Evolutionary conservation across 2,797 vertebrate genomes (phyloP).

Genomic region (Sebastolobus altivelis): DNA sequence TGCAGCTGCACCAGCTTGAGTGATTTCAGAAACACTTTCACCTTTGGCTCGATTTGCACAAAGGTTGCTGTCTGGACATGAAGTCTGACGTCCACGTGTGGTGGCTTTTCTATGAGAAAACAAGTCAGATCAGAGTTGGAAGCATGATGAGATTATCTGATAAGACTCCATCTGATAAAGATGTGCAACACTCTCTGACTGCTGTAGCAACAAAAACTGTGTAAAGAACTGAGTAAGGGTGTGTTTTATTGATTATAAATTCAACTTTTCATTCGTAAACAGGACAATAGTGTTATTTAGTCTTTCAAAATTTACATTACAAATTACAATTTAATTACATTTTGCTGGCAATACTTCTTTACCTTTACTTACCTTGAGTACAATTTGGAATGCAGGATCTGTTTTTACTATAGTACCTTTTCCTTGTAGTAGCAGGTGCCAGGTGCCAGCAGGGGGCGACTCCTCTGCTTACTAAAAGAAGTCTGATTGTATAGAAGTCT

Average conservation of each 20-base stretch:
- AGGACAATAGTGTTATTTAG: neutral
- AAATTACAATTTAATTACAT: too few species aligned
- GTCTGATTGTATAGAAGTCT: too few species aligned
- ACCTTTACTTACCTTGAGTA: too few species aligned
- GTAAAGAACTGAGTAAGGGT: neutral
- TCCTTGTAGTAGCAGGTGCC: too few species aligned
- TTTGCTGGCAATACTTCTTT: too few species aligned
- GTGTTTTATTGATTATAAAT: too few species aligned
- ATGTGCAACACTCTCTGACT: neutral
- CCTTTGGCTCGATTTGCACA: slow-evolving; percentile 35
- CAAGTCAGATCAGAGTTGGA: neutral
- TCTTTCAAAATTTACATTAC: neutral
- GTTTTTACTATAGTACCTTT: too few species aligned
- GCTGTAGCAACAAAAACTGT: neutral
- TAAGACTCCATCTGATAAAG: neutral
- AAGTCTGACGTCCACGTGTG: neutral
- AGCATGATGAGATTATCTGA: neutral
- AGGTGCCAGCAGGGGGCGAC: too few species aligned
- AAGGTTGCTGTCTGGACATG: slow-evolving; percentile 18
- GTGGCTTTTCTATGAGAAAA: neutral
- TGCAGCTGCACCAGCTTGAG: slow-evolving; percentile 38
- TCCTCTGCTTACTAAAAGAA: too few species aligned
- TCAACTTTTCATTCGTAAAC: neutral
- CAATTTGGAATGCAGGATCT: too few species aligned
- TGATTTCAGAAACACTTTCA: slow-evolving; percentile 48